Base-by-base conservation (phyloP, 2,888 invertebrate genomes). In the Sarcophaga subvicina region DNA sequence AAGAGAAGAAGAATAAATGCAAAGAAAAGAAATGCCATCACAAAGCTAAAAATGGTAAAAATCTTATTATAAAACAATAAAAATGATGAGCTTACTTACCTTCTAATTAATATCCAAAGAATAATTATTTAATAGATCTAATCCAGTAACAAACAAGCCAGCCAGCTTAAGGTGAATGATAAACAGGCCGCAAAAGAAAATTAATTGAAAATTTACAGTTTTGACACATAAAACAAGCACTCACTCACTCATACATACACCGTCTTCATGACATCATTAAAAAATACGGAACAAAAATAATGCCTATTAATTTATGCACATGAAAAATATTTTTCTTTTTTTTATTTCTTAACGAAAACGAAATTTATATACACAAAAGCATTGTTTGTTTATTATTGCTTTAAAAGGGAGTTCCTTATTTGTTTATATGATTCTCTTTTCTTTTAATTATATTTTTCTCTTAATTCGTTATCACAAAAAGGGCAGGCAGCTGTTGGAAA, bases 401-500 rank as follows among this genome's bases (percentile, higher is more conserved):
- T 47, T 11, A 72, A 62, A 66, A 67, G 66, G 64, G 66, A 62
- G 47, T 77, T 72, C 25, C 60, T 37, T 22, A 27, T 78, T 83
- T 70, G 10, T 12, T 14, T 10, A 37, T 25, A 47, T 12, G 37
- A 0, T 27, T 11, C 22, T 47, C 45, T n/a, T 69, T 17, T 71
- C 20, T 82, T 77, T 73, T 59, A 71, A 77, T 82, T 71, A 27
- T 25, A 47, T 14, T 63, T 54, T 79, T 73, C 63, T 63, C 27
- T 63, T 67, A 59, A 63, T 47, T 25, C 54, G 14, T 54, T 37
- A 22, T 27, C 49, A 47, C 66, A 60, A 72, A 54, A 70, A 71
- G 69, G 47, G 64, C 84, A 84, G 80, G 80, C 83, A 83, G 83
- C 73, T 83, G 83, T 70, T 27, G 3, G n/a, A 45, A 67, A 45